Evolutionary conservation across 1,140 invertebrate genomes (phyloP).

Genomic region (Watersipora subatra): DNA sequence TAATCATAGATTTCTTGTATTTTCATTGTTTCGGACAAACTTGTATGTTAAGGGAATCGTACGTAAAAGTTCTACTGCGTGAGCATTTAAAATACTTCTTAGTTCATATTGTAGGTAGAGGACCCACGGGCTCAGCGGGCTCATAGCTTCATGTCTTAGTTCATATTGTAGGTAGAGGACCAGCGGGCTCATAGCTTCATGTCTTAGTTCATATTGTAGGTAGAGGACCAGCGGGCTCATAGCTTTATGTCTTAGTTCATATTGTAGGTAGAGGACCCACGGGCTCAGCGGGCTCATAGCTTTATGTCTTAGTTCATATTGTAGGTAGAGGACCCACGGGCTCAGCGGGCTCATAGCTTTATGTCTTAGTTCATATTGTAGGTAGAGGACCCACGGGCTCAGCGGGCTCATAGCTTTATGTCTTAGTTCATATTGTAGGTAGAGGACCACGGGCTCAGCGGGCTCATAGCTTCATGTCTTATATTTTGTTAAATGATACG

Average conservation of each 20-base stretch:
- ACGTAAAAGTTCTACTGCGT: too few relatives aligned
- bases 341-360: neutral
- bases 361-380: neutral
- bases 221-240: neutral
- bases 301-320: too few relatives aligned
- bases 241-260: neutral
- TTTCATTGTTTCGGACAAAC: too few relatives aligned
- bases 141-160: neutral
- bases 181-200: neutral
- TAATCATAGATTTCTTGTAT: too few relatives aligned
- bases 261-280: too few relatives aligned
- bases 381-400: neutral
- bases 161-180: neutral
- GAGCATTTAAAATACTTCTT: too few relatives aligned
- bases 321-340: too few relatives aligned
- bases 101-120: too few relatives aligned
- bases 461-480: neutral
- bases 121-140: too few relatives aligned
- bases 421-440: neutral
- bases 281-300: too few relatives aligned
- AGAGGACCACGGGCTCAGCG: neutral
- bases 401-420: neutral
- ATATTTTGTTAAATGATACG: neutral
- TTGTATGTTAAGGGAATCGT: too few relatives aligned
- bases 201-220: neutral